phyloP scores from a whole-genome alignment of 2,888 invertebrate genomes.

The Drosophila pegasa region DNA sequence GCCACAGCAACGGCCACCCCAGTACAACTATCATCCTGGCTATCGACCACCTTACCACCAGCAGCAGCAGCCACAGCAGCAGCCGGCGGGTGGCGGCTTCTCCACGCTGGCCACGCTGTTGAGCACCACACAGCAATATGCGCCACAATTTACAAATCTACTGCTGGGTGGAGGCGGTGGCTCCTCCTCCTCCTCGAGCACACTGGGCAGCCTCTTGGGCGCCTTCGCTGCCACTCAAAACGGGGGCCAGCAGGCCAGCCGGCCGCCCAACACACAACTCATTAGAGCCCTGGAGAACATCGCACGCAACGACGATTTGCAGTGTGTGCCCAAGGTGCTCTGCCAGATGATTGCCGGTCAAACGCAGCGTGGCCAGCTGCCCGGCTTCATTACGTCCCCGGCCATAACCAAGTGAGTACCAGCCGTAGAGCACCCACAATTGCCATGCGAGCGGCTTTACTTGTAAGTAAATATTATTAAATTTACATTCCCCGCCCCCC shows the following conservation, averaged over 20 bases:
- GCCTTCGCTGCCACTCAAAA: constrained; percentile 69
- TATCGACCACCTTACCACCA: constrained; percentile 63
- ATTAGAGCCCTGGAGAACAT: constrained; percentile 87
- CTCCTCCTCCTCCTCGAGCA: constrained; percentile 51
- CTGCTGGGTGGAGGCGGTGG: constrained; percentile 59
- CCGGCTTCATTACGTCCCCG: constrained; percentile 83
- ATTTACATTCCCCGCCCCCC: constrained; percentile 66
- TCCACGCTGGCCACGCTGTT: constrained; percentile 78
- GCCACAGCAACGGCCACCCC: constrained; percentile 66
- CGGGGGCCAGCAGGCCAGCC: constrained; percentile 38
- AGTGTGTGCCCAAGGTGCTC: constrained; percentile 91
- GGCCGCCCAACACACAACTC: constrained; percentile 83
- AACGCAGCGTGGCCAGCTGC: constrained; percentile 83
- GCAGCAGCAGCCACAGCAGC: constrained; percentile 9
- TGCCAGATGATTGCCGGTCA: constrained; percentile 90
- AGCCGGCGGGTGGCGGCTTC: constrained; percentile 57
- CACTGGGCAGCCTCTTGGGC: constrained; percentile 82
- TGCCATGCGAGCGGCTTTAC: constrained; percentile 57
- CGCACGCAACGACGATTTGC: constrained; percentile 90
- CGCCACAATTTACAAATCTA: constrained; percentile 84
- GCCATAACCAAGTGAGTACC: constrained; percentile 84
- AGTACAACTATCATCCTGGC: constrained; percentile 61
- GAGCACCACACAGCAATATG: constrained; percentile 78
- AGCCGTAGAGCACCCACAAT: not conserved
- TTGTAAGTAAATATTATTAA: constrained; percentile 79